A percentile compares a stretch with the other conserved stretches of the same genome.
Conservation (phyloP, 2,797 vertebrate species). For the Antennarius maculatus region DNA sequence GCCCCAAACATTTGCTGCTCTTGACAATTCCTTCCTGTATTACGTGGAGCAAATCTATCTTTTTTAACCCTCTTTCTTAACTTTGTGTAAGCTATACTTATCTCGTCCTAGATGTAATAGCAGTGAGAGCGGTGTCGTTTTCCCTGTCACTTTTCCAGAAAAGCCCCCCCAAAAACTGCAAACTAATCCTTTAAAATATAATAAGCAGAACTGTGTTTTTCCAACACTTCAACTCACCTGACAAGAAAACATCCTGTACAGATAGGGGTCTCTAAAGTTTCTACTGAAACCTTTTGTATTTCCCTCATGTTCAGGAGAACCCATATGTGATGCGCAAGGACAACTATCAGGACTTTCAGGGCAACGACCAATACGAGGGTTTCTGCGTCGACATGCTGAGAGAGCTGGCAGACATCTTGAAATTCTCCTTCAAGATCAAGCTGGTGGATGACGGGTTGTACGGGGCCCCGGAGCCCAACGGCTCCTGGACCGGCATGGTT, state of each 20-base stretch:
- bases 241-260: slow-evolving; percentile 6
- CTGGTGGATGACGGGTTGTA: slow-evolving; percentile 94
- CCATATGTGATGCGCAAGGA: slow-evolving; percentile 92
- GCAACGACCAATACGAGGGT: slow-evolving; percentile 90
- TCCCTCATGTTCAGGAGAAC: slow-evolving; percentile 85
- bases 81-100: slow-evolving; percentile 1
- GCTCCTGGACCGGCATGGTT: slow-evolving; percentile 96
- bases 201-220: too few relatives aligned
- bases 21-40: too few relatives aligned
- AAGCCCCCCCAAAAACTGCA: background rate
- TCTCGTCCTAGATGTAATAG: background rate
- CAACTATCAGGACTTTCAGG: slow-evolving; percentile 87
- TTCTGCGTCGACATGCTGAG: slow-evolving; percentile 95
- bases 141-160: background rate
- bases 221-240: background rate
- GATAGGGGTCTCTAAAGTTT: slow-evolving; percentile 7
- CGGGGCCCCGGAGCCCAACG: slow-evolving; percentile 91
- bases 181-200: too few relatives aligned
- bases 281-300: slow-evolving; percentile 16
- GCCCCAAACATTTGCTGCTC: too few relatives aligned
- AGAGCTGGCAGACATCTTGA: slow-evolving; percentile 89
- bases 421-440: slow-evolving; percentile 92
- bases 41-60: background rate
- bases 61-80: slow-evolving; percentile 1
- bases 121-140: slow-evolving; percentile 1